A percentile compares a stretch with the other conserved stretches of the same genome.
These are phyloP conservation scores for Hipposideros armiger DNA, from an alignment of 2,113 vertebrate species.

Conservation along the genomic window DNA sequence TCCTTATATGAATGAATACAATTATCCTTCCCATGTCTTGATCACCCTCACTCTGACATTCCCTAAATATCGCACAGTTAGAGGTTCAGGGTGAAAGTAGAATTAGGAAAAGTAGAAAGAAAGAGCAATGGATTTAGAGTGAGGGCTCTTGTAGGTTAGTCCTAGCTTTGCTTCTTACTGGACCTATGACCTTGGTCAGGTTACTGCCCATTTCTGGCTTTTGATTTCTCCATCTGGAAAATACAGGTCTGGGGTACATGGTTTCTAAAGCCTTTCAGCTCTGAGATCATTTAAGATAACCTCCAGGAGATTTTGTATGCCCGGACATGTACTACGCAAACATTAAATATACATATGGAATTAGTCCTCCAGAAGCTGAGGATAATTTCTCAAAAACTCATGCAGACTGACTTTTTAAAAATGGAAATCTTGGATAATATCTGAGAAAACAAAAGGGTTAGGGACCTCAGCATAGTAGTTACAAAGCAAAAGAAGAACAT, in stretches of 20 bases:
- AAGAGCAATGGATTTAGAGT: constrained; percentile 29
- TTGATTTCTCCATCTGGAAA: constrained; percentile 60
- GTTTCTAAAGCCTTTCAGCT: constrained; percentile 55
- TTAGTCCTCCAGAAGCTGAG: constrained; percentile 21
- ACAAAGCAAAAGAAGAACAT: constrained; percentile 43
- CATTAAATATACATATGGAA: constrained; percentile 29
- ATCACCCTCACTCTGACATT: constrained; percentile 15
- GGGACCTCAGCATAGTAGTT: constrained; percentile 26
- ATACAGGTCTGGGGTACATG: background rate
- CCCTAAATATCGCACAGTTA: constrained; percentile 56
- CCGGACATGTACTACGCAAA: constrained; percentile 43
- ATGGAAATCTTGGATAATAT: constrained; percentile 47
- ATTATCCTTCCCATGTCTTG: constrained; percentile 22
- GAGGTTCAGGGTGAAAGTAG: constrained; percentile 30
- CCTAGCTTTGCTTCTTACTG: constrained; percentile 45
- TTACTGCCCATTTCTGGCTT: constrained; percentile 55
- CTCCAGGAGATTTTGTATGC: constrained; percentile 12
- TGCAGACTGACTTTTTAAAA: background rate
- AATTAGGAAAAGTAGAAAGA: constrained; percentile 50
- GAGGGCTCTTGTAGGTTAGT: background rate
- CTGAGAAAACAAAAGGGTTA: constrained; percentile 63
- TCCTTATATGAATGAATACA: constrained; percentile 54
- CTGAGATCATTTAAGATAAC: constrained; percentile 55
- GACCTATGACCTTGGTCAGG: constrained; percentile 69
- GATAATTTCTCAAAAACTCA: constrained; percentile 60